These are phyloP conservation scores for Ianthella basta DNA, from an alignment of 37 sponge, comb jelly and placozoan species.

Conservation along the genomic window DNA sequence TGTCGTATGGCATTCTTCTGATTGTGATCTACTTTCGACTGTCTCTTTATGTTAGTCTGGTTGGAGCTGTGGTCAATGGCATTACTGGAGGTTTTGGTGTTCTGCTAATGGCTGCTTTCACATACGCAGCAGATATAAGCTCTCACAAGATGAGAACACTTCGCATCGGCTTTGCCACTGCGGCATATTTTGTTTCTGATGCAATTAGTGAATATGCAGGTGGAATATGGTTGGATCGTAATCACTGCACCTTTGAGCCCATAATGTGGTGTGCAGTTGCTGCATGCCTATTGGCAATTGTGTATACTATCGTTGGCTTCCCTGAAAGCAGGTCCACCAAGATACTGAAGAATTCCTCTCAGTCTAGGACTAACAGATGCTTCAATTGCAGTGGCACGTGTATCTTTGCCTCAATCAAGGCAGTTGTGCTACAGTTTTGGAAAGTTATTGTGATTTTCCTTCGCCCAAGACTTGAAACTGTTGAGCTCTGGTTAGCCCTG, in stretches of 20 bases:
- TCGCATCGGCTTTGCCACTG: slow-evolving; percentile 47
- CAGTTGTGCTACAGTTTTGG: not conserved
- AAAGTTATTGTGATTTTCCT: slow-evolving; percentile 54
- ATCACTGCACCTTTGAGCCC: slow-evolving; percentile 42
- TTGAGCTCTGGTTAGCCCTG: slow-evolving; percentile 39
- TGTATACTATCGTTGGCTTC: slow-evolving; percentile 46
- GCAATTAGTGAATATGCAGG: slow-evolving; percentile 29
- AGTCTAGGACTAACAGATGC: not conserved
- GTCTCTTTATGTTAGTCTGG: slow-evolving; percentile 2
- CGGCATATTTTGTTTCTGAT: slow-evolving; percentile 44
- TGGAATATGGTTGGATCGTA: slow-evolving; percentile 44
- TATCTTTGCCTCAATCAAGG: not conserved
- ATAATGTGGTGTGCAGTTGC: slow-evolving; percentile 17
- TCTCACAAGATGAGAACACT: slow-evolving; percentile 32
- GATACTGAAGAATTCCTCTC: not conserved
- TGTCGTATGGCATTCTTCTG: slow-evolving; percentile 10
- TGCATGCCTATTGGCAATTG: not conserved
- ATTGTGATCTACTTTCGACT: slow-evolving; percentile 13
- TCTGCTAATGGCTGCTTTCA: slow-evolving; percentile 30
- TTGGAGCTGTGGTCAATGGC: slow-evolving; percentile 24
- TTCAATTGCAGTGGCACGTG: not conserved
- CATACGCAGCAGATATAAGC: slow-evolving; percentile 60
- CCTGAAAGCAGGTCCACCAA: slow-evolving; percentile 28
- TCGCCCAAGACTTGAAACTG: not conserved
- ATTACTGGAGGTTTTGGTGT: slow-evolving; percentile 53